Evolutionary conservation across 2,888 invertebrate genomes (phyloP), one percentile per base, ranked within the genome.

Genomic region (Sphaerophoria taeniata): DNA sequence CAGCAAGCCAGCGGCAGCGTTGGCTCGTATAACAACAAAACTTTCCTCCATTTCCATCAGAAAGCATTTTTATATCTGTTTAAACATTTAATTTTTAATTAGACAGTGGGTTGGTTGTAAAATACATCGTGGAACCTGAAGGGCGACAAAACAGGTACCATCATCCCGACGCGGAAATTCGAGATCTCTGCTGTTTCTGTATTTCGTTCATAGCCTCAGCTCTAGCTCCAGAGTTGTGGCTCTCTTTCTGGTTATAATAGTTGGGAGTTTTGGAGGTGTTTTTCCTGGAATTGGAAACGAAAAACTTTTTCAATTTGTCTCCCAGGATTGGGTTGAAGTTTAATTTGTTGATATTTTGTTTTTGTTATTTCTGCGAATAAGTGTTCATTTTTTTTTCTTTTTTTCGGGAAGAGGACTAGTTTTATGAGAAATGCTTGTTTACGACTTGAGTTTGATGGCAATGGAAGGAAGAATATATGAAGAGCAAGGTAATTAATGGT

Each of bases 31-130:
- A 6, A 16, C 2, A 34, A 49, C 34, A 55, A 39, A 45, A 12
- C n/a, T n/a, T n/a, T n/a, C 33, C 43, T 56, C 70, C 58, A 65
- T n/a, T n/a, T n/a, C 51, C 67, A 65, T 65, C 63, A 63, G 69
- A 56, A 61, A 74, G 83, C 71, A 79, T 83, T 83, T 79, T 76
- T 65, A 80, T 80, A 80, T 80, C 80, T 85, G 75, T 80, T 80
- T 85, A 85, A n/a, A n/a, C n/a, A n/a, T n/a, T n/a, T n/a, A n/a
- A n/a, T n/a, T n/a, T n/a, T n/a, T n/a, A n/a, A n/a, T 80, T 85
- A 85, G 84, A 80, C 75, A 76, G 34, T 55, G 61, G 80, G 67
- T 61, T 84, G 75, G n/a, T n/a, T n/a, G n/a, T 51, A 45, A 45
- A 67, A 36, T 65, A 45, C 43, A 43, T 43, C n/a, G 34, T 5